Conservation (phyloP, 2,797 vertebrate genomes). For the Anniella stebbinsi region DNA sequence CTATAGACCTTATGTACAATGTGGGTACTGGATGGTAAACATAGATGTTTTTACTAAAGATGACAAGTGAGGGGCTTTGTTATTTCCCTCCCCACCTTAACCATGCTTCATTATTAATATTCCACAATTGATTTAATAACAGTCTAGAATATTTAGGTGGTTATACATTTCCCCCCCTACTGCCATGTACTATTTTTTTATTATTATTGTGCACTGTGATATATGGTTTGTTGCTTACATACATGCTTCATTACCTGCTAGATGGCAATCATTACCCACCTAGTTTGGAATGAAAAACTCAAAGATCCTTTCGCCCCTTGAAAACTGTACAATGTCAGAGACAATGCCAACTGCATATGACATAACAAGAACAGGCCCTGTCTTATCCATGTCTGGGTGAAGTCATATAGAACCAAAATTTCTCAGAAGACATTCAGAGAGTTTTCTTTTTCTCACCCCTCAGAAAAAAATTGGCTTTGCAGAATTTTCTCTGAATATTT, state of each 20-base stretch:
- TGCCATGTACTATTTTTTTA: conserved; percentile 33
- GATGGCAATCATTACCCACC: conserved; percentile 46
- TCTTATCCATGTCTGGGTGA: background rate
- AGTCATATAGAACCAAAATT: background rate
- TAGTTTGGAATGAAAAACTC: conserved; percentile 24
- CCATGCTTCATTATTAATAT: conserved; percentile 48
- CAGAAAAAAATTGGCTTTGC: background rate
- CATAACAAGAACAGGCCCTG: background rate
- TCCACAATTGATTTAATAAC: conserved; percentile 26
- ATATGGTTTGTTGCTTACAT: conserved; percentile 44
- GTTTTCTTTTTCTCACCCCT: background rate
- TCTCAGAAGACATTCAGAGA: background rate
- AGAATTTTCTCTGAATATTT: background rate
- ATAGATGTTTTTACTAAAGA: background rate
- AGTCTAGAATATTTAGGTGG: conserved; percentile 43
- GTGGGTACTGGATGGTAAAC: background rate
- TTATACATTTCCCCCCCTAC: conserved; percentile 38
- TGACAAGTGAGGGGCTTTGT: conserved; percentile 37
- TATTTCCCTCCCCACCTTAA: conserved; percentile 41
- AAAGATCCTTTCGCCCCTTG: background rate
- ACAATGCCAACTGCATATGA: background rate
- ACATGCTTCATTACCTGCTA: conserved; percentile 34
- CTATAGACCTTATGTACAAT: background rate
- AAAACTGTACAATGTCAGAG: background rate
- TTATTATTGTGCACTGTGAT: conserved; percentile 49